phyloP scores from a whole-genome alignment of 1,140 invertebrate species.

The Brachionus plicatilis region DNA sequence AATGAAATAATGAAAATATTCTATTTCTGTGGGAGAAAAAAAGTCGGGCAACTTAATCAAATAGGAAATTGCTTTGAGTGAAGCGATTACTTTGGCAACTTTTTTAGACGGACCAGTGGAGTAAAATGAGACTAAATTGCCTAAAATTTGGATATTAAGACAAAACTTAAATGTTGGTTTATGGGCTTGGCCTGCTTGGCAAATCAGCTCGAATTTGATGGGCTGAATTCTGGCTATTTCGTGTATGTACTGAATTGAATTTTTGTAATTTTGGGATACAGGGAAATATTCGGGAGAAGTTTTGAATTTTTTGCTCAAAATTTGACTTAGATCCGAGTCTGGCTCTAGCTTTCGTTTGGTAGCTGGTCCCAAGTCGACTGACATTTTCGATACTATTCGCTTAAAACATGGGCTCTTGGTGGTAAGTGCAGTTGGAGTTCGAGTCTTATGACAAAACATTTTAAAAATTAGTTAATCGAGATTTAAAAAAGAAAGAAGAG shows the following conservation, averaged over 20 bases:
- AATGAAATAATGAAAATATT: background rate
- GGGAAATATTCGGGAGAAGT: background rate
- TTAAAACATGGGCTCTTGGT: background rate
- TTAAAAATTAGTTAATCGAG: background rate
- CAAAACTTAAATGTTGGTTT: slow-evolving; percentile 16
- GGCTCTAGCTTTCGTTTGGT: background rate
- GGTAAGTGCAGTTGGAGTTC: background rate
- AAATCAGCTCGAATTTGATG: background rate
- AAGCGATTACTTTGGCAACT: background rate
- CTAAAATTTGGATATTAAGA: background rate
- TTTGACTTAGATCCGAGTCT: background rate
- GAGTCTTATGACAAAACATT: background rate
- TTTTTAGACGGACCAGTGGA: background rate
- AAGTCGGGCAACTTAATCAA: background rate
- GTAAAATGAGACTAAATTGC: background rate
- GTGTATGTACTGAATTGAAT: slow-evolving; percentile 6
- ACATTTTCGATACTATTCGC: background rate
- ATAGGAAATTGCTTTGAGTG: background rate
- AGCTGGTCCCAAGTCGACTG: background rate
- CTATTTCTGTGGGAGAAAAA: background rate
- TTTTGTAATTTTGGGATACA: background rate
- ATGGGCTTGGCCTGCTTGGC: background rate
- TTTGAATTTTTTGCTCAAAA: background rate
- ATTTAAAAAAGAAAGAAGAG: background rate
- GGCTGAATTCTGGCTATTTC: slow-evolving; percentile 19